Evolutionary conservation across 1,140 invertebrate species (phyloP).

Genomic region (Sycobia sp.): DNA sequence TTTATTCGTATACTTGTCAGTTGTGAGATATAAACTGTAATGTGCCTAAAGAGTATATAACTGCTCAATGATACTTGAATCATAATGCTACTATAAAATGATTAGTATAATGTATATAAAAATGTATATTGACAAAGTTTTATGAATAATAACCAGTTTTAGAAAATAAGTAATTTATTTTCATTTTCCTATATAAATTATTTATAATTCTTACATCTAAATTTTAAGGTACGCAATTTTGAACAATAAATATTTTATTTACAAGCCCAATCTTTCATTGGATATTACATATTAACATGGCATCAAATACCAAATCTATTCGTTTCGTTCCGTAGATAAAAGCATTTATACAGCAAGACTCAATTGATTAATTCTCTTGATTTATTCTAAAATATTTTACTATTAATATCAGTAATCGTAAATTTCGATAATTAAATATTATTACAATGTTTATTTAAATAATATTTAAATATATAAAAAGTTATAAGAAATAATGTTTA

Average conservation of each 20-base stretch:
- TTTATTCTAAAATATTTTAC: constrained; percentile 22
- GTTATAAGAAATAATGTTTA: too few species aligned
- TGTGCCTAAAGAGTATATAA: constrained; percentile 39
- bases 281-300: constrained; percentile 2
- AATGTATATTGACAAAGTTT: constrained; percentile 31
- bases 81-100: constrained; percentile 30
- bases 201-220: constrained; percentile 22
- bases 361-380: too few species aligned
- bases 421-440: too few species aligned
- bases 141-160: constrained; percentile 31
- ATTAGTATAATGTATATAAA: constrained; percentile 39
- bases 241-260: constrained; percentile 55
- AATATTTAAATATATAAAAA: too few species aligned
- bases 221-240: constrained; percentile 17
- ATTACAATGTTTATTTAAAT: too few species aligned
- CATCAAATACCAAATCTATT: too few species aligned
- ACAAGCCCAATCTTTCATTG: constrained; percentile 34
- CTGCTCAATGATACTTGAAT: constrained; percentile 40
- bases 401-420: too few species aligned
- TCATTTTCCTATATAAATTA: constrained; percentile 21
- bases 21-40: constrained; percentile 27
- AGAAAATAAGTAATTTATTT: constrained; percentile 20
- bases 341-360: constrained; percentile 19
- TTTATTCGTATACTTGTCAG: constrained; percentile 25
- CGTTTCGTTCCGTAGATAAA: not conserved